Base-by-base conservation (phyloP, 2,797 vertebrate species). In the Lateolabrax maculatus region DNA sequence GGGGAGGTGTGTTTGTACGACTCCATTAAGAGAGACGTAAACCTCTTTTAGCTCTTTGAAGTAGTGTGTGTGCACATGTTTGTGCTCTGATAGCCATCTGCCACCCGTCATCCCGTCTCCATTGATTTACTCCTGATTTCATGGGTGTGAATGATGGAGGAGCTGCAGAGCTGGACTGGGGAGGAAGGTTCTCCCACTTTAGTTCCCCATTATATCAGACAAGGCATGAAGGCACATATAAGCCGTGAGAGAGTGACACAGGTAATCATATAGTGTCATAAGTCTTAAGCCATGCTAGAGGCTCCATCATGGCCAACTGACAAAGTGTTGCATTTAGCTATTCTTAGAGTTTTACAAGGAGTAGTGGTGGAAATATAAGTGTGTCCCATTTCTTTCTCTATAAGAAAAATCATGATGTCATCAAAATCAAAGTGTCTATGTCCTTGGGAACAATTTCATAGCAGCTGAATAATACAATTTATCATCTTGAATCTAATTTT, bases 101-200 rank as follows among this genome's bases (percentile, higher is more conserved):
- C 81, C 83, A 73, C 71, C 85, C 65, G 61, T 79, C 88, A 87
- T 67, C 41, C 70, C 10, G 43, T 64, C 58, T 37, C 37, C 62
- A 90, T 83, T 90, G 91, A 94, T 94, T 90, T 80, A 57, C 66
- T 66, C 46, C 19, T 74, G 56, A 68, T 88, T 86, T 75, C 52
- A 77, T 12, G 55, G 70, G 27, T 60, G 57, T 71, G 67, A 75
- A 55, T 84, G 86, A 89, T 83, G 81, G 74, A 85, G 51, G 70
- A 83, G 71, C 46, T 64, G 77, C 48, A 41, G 72, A 75, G 84
- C 60, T 41, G 23, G 75, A 39, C 36, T 49, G 23, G 1, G 18
- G 58, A 57, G 53, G 58, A 0, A 29, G 21, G 9, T 15, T 37
- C 13, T 67, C 18, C 55, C 31, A 27, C 51, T 71, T 69, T 23